Evolutionary conservation across 30 jellyfish, hydroid and myxozoan species (phyloP).

Genomic region (Nemopilema nomurai): DNA sequence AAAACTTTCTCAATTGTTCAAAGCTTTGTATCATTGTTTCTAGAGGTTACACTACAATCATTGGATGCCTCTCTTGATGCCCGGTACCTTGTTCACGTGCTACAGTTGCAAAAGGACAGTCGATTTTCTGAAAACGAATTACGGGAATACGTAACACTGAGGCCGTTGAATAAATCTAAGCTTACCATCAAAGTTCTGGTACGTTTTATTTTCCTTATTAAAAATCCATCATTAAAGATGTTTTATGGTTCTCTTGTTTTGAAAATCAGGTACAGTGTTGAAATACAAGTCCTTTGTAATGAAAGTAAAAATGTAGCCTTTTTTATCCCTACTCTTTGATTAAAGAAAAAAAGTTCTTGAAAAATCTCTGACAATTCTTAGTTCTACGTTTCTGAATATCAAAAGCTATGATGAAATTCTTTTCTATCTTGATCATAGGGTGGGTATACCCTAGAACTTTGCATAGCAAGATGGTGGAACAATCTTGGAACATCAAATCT

Average conservation of each 20-base stretch:
- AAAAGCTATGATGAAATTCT: no score
- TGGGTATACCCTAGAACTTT: constrained; percentile 80
- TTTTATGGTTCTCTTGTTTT: no score
- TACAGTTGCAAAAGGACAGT: constrained; percentile 68
- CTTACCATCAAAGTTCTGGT: constrained; percentile 64
- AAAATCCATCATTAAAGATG: no score
- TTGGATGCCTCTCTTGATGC: constrained; percentile 39
- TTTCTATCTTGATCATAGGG: constrained; percentile 41
- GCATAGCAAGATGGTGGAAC: constrained; percentile 95
- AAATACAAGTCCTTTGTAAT: no score
- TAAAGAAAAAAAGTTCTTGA: no score
- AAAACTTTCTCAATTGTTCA: background rate
- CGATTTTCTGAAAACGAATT: constrained; percentile 69
- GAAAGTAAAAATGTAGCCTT: no score
- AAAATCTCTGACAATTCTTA: no score
- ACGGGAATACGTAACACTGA: constrained; percentile 52
- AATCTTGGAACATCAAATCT: constrained; percentile 65
- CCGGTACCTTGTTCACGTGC: constrained; percentile 78
- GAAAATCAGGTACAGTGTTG: no score
- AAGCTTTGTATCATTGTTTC: background rate
- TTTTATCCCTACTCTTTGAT: no score
- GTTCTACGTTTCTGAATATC: no score
- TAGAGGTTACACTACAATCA: constrained; percentile 56
- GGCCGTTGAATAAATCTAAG: constrained; percentile 28
- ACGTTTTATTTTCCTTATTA: no score